Base-by-base conservation (phyloP, 2,888 invertebrate genomes). In the Ceratothoa steindachneri region DNA sequence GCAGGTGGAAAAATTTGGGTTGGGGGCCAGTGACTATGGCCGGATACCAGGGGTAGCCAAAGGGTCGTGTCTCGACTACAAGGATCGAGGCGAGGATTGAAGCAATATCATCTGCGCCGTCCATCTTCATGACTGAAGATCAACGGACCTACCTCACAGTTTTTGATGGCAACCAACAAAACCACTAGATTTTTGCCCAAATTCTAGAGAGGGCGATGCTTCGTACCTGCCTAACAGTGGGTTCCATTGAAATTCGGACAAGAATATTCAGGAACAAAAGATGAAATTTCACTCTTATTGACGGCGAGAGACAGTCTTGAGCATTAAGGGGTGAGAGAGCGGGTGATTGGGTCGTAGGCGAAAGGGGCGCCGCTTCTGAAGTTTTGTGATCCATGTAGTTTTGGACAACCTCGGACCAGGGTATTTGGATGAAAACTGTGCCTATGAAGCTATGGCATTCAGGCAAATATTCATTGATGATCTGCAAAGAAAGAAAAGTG, bases 361-460 rank as follows among this genome's bases (percentile, higher is more conserved):
- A 24, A 60, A 12, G 22, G 2, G 9, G 15, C 12, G 27, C 30
- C 30, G 12, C 29, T 4, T 15, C 15, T 15, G 64, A 22, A 24
- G n/a, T 7, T 12, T 7, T 12, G 9, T 9, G 19, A 30, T 24
- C 51, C 15, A 24, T 53, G 30, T 30, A 81, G 67, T 80, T 81
- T 67, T 81, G 77, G 27, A 83, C 72, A 5, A 84, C 81, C 27
- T 81, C 81, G 12, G 80, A 83, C 92, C 92, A 92, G 68, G 88
- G 86, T 2, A 92, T 85, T 71, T 88, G 87, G 74, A 89, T 87
- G 82, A 92, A 89, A 19, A 92, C 86, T 80, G 89, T 88, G 0
- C 90, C 90, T 74, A 91, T 84, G 84, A 92, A 90, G 22, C 88
- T 85, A 83, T 91, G 91, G 76, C 90, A 88, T 77, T 89, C 89